phyloP scores from a whole-genome alignment of 2,113 vertebrate genomes.

The Barbus barbus region DNA sequence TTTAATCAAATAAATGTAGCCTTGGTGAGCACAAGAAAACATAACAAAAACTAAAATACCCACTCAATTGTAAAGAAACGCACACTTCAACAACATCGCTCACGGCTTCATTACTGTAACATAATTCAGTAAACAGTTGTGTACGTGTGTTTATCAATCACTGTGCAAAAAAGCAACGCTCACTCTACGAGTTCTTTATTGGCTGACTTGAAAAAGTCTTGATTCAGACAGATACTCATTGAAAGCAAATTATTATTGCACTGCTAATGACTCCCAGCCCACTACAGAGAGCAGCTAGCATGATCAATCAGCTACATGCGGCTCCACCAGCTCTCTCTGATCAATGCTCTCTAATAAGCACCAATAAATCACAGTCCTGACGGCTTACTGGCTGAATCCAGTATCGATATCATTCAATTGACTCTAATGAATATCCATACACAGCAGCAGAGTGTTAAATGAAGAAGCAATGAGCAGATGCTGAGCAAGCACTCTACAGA shows the following conservation, averaged over 20 bases:
- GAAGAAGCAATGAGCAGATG: constrained; percentile 19
- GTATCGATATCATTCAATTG: constrained; percentile 41
- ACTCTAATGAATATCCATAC: constrained; percentile 37
- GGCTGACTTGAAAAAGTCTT: background rate
- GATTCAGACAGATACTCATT: constrained; percentile 26
- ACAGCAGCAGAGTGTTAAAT: constrained; percentile 13
- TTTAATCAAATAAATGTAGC: background rate
- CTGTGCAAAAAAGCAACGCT: background rate
- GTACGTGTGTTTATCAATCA: background rate
- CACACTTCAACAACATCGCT: background rate
- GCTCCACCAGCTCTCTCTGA: background rate
- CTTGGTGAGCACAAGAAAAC: background rate
- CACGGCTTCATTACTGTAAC: background rate
- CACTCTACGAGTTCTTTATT: background rate
- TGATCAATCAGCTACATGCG: constrained; percentile 32
- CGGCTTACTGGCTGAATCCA: constrained; percentile 1
- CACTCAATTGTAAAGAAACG: background rate
- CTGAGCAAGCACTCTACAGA: constrained; percentile 2
- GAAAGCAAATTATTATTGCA: constrained; percentile 38
- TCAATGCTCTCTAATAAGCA: constrained; percentile 51
- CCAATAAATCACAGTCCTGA: constrained; percentile 44
- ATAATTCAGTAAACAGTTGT: background rate
- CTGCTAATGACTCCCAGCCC: constrained; percentile 33
- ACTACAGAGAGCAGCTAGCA: background rate
- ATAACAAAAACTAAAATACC: background rate